These are phyloP conservation scores for Ochotona curzoniae DNA, from an alignment of 2,113 vertebrate genomes.

Conservation along the genomic window DNA sequence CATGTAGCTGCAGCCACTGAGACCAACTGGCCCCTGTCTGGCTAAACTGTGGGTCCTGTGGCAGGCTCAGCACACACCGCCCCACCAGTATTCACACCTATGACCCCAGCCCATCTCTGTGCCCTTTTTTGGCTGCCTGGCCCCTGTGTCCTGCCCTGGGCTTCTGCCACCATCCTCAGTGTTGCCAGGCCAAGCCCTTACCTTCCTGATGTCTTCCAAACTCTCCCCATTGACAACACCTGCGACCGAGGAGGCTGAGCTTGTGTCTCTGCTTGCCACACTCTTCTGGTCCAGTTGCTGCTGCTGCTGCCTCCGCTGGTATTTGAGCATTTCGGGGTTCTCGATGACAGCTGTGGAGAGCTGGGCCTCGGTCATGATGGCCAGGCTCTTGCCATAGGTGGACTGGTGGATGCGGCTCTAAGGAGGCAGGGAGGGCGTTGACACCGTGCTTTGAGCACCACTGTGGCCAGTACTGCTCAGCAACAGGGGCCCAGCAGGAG, in stretches of 20 bases:
- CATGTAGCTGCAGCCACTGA: neutral
- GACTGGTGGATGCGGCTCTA: slow-evolving; percentile 98
- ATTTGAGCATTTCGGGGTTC: slow-evolving; percentile 98
- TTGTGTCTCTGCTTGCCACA: slow-evolving; percentile 67
- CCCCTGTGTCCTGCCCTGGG: neutral
- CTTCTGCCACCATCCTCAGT: neutral
- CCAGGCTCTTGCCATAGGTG: slow-evolving; percentile 98
- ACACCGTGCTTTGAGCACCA: neutral
- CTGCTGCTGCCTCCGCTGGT: slow-evolving; percentile 91
- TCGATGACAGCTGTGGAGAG: slow-evolving; percentile 97
- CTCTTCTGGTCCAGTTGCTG: slow-evolving; percentile 89
- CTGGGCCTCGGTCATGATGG: slow-evolving; percentile 96
- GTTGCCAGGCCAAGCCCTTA: neutral
- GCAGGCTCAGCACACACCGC: neutral
- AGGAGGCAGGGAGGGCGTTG: slow-evolving; percentile 1
- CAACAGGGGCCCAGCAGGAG: too few relatives aligned
- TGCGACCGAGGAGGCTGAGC: slow-evolving; percentile 90
- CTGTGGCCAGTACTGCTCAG: neutral
- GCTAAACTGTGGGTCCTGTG: neutral
- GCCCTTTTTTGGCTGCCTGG: neutral
- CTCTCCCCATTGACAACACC: slow-evolving; percentile 98
- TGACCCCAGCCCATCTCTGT: neutral
- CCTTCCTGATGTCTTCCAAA: slow-evolving; percentile 97
- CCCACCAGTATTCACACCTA: neutral
- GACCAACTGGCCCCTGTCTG: neutral